Conservation (phyloP, 1,140 invertebrate species). For the Trichoplusia ni region DNA sequence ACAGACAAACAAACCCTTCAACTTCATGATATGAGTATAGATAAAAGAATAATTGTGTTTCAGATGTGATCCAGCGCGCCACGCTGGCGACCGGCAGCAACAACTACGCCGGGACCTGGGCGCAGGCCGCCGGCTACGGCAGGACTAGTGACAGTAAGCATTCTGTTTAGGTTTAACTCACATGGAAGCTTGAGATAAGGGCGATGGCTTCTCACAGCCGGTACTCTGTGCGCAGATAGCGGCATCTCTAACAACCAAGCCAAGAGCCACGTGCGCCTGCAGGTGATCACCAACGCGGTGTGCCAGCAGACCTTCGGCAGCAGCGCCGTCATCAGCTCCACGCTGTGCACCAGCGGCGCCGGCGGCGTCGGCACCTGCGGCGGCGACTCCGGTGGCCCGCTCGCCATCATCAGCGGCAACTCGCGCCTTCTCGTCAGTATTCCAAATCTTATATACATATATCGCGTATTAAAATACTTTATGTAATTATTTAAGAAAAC, state of each 20-base stretch:
- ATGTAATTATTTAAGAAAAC: no score
- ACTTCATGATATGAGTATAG: no score
- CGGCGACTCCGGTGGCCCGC: conserved; percentile 4
- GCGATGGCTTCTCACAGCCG: no score
- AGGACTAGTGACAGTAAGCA: conserved; percentile 42
- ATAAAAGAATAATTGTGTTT: no score
- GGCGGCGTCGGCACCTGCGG: conserved; percentile 11
- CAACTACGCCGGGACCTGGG: conserved; percentile 36
- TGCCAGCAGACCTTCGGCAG: not conserved
- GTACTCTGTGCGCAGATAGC: not conserved
- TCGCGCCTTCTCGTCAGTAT: no score
- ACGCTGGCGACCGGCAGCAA: conserved; percentile 24
- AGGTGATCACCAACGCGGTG: conserved; percentile 14
- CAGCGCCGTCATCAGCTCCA: not conserved
- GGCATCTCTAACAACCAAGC: conserved; percentile 1
- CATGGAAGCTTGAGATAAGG: no score
- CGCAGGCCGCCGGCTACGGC: conserved; percentile 41
- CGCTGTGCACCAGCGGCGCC: conserved; percentile 5
- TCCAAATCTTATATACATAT: no score
- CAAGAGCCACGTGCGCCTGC: conserved; percentile 15
- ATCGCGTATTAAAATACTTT: no score
- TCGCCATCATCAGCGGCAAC: no score
- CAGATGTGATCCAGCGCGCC: conserved; percentile 33
- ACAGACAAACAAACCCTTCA: no score
- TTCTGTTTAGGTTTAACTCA: no score